These are phyloP conservation scores for Drosophila meridionalis DNA, from an alignment of 2,888 invertebrate species.

Conservation along the genomic window DNA sequence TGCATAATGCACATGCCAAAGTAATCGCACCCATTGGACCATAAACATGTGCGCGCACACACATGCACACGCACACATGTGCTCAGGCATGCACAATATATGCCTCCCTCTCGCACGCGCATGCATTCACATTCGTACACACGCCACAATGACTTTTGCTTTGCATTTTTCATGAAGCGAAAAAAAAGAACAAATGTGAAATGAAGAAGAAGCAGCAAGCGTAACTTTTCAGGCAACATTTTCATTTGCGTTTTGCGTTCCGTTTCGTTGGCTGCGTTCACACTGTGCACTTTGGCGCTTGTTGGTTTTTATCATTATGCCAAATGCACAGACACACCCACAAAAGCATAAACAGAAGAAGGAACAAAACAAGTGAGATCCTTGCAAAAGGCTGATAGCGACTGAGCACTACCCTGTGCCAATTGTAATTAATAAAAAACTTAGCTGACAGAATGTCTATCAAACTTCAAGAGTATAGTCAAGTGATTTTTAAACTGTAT, in stretches of 20 bases:
- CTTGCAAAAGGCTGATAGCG: not conserved
- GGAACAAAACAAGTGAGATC: not conserved
- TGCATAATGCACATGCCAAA: constrained; percentile 57
- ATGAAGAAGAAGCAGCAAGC: constrained; percentile 17
- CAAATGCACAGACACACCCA: constrained; percentile 60
- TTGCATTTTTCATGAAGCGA: constrained; percentile 57
- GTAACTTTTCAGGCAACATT: constrained; percentile 42
- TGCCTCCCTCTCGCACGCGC: constrained; percentile 4
- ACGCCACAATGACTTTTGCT: constrained; percentile 53
- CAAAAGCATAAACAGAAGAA: constrained; percentile 7
- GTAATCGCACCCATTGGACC: constrained; percentile 61
- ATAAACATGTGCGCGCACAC: constrained; percentile 27
- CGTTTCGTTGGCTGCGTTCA: constrained; percentile 46
- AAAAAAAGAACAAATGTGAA: constrained; percentile 16
- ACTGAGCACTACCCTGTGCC: not conserved
- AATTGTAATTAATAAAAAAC: not conserved
- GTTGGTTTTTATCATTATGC: constrained; percentile 64
- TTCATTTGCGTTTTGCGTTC: constrained; percentile 46
- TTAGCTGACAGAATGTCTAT: not conserved
- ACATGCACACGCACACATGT: not conserved
- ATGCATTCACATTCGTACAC: constrained; percentile 7
- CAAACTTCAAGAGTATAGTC: not conserved
- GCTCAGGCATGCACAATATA: constrained; percentile 2
- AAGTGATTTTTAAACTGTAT: not conserved
- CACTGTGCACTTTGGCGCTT: constrained; percentile 56